phyloP scores from a whole-genome alignment of 2,888 invertebrate genomes.

The Neoaliturus tenellus region DNA sequence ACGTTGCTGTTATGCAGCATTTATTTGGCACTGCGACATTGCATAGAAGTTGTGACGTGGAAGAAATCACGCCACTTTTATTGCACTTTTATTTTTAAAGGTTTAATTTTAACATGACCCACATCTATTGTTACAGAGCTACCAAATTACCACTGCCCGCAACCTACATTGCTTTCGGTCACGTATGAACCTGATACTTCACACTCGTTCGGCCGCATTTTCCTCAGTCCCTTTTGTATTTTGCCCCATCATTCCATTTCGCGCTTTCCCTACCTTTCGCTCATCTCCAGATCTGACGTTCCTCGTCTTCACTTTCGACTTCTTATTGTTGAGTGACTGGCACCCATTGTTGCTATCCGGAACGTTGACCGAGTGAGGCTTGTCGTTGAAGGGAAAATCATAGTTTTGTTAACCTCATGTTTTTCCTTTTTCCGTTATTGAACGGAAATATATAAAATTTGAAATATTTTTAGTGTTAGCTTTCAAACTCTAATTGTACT shows the following conservation, averaged over 20 bases:
- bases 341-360: not conserved
- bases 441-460: no score
- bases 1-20: no score
- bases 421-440: no score
- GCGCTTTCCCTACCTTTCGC: constrained; percentile 33
- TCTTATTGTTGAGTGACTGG: not conserved
- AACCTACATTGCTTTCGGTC: not conserved
- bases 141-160: not conserved
- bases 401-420: no score
- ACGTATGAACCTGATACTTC: not conserved
- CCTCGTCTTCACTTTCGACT: not conserved
- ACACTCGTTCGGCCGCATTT: not conserved
- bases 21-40: not conserved
- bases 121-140: not conserved
- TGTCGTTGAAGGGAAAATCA: no score
- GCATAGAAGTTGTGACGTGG: not conserved
- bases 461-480: no score
- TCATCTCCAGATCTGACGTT: not conserved
- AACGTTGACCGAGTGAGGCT: no score
- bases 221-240: constrained; percentile 1
- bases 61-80: constrained; percentile 1
- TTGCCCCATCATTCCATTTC: constrained; percentile 30
- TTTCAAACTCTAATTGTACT: no score
- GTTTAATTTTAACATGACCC: not conserved
- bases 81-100: not conserved